phyloP scores from a whole-genome alignment of 2,797 vertebrate genomes.

The Vultur gryphus region DNA sequence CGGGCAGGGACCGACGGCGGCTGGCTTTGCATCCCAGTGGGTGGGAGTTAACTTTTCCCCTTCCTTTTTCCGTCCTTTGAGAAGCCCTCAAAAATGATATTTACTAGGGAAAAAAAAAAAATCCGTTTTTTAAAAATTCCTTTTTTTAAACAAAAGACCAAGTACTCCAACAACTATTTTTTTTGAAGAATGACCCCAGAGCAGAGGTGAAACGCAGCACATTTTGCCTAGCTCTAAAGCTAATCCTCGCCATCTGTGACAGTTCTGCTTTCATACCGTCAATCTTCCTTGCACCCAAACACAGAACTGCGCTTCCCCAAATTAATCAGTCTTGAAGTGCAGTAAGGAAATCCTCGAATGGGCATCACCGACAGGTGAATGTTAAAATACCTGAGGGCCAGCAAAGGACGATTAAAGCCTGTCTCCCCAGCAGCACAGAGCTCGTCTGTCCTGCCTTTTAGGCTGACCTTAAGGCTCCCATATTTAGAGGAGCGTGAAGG shows the following conservation, averaged over 20 bases:
- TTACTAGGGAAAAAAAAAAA: too few relatives aligned
- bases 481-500: rapidly evolving
- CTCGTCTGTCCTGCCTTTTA: not conserved
- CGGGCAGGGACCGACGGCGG: not conserved
- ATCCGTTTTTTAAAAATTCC: not conserved
- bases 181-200: too few relatives aligned
- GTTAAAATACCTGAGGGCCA: rapidly evolving
- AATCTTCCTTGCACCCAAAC: not conserved
- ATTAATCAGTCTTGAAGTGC: rapidly evolving
- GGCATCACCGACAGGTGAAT: rapidly evolving
- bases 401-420: not conserved
- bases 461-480: not conserved
- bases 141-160: not conserved
- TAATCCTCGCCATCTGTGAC: not conserved
- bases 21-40: too few relatives aligned
- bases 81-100: too few relatives aligned
- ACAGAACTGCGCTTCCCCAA: too few relatives aligned
- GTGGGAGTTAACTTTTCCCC: too few relatives aligned
- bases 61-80: not conserved
- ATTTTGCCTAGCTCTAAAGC: not conserved
- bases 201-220: not conserved
- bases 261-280: too few relatives aligned
- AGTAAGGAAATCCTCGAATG: not conserved
- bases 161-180: too few relatives aligned
- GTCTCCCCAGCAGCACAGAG: not conserved